Evolutionary conservation across 2,113 vertebrate species (phyloP).

Genomic region (Channa maculata): DNA sequence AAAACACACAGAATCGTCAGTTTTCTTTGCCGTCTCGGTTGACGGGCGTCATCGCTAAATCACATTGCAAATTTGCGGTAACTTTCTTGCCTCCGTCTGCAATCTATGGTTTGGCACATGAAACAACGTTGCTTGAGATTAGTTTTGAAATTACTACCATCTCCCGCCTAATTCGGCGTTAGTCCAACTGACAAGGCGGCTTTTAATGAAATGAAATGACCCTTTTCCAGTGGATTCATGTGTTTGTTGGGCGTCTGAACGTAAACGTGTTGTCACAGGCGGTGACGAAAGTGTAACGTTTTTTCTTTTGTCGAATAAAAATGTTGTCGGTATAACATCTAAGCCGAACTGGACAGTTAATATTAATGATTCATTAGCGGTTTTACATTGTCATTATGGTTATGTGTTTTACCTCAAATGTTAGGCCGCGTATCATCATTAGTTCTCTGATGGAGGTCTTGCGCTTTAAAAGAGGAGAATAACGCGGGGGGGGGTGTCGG

Average conservation of each 20-base stretch:
- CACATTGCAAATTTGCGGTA: neutral
- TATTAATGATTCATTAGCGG: too few relatives aligned
- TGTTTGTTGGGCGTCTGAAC: too few relatives aligned
- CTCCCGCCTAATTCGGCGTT: neutral
- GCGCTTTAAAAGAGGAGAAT: too few relatives aligned
- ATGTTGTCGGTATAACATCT: too few relatives aligned
- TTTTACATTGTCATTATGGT: too few relatives aligned
- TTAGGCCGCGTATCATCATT: too few relatives aligned
- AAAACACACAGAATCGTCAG: neutral
- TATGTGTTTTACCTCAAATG: too few relatives aligned
- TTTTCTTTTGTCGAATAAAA: too few relatives aligned
- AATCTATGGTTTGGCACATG: fast-evolving
- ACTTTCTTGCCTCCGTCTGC: fast-evolving
- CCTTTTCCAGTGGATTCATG: neutral
- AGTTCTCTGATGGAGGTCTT: too few relatives aligned
- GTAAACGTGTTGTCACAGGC: neutral
- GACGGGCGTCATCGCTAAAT: neutral
- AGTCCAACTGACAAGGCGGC: fast-evolving
- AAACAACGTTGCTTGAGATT: fast-evolving
- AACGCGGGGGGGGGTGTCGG: too few relatives aligned
- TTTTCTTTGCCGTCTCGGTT: neutral
- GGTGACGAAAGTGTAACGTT: neutral
- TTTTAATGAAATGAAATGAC: neutral
- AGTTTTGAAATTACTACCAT: fast-evolving
- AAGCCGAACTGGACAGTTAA: neutral